Percentiles rank a stretch among this genome's conserved stretches.
phyloP scores from a whole-genome alignment of 2,113 vertebrate genomes.

The Alaudala cheleensis region DNA sequence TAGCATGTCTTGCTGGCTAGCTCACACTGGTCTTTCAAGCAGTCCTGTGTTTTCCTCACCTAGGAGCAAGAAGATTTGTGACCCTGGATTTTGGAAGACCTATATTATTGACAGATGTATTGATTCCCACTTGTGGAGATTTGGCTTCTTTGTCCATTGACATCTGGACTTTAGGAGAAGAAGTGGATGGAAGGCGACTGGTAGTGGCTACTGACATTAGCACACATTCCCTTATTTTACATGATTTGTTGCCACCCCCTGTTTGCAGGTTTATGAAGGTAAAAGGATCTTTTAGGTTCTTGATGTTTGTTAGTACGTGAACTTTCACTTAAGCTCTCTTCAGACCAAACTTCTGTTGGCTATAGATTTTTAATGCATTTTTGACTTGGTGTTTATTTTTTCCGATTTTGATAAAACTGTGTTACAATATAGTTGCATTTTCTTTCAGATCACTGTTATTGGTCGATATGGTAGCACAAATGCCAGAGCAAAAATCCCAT shows the following conservation, averaged over 20 bases:
- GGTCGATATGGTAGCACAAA: conserved; percentile 98
- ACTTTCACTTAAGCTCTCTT: neutral
- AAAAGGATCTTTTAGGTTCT: neutral
- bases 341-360: neutral
- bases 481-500: conserved; percentile 95
- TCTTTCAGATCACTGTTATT: conserved; percentile 94
- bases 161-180: conserved; percentile 98
- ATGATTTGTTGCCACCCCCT: conserved; percentile 94
- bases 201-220: conserved; percentile 98
- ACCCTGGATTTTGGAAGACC: conserved; percentile 96
- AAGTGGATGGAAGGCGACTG: conserved; percentile 93
- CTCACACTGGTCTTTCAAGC: neutral
- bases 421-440: neutral
- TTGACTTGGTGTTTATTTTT: neutral
- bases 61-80: conserved; percentile 96
- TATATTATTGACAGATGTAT: conserved; percentile 90
- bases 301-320: neutral
- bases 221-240: conserved; percentile 96
- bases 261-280: conserved; percentile 99
- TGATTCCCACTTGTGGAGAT: conserved; percentile 96
- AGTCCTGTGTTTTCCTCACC: neutral
- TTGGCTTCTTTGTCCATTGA: conserved; percentile 97
- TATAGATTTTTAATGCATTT: neutral
- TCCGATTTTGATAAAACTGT: neutral
- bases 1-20: neutral